These are phyloP conservation scores for Xiphophorus couchianus DNA, from an alignment of 2,113 vertebrate species.

Conservation along the genomic window DNA sequence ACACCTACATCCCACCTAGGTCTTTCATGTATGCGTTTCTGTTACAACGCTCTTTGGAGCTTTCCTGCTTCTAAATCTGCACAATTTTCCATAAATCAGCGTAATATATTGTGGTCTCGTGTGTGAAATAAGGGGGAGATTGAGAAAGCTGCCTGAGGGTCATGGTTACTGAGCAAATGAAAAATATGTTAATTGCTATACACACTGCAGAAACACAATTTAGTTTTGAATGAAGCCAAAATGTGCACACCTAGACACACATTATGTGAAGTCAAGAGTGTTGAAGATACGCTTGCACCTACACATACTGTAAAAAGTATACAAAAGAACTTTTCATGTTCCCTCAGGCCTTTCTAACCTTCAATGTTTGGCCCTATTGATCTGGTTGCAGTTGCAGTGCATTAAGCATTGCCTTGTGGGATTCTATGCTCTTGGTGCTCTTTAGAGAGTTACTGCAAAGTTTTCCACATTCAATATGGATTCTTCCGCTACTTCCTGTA, in stretches of 20 bases:
- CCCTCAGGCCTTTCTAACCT: not conserved
- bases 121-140: slow-evolving; percentile 41
- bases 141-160: slow-evolving; percentile 40
- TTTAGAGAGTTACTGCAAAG: slow-evolving; percentile 20
- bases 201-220: slow-evolving; percentile 34
- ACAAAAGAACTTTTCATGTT: slow-evolving; percentile 2
- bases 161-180: slow-evolving; percentile 51
- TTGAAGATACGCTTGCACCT: not conserved
- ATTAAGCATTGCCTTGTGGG: not conserved
- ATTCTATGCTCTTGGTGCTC: slow-evolving; percentile 8
- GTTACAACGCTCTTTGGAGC: slow-evolving; percentile 12
- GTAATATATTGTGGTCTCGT: slow-evolving; percentile 16
- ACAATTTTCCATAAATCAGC: slow-evolving; percentile 22
- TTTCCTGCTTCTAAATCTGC: slow-evolving; percentile 4
- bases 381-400: not conserved
- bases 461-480: slow-evolving; percentile 8
- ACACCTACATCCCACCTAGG: slow-evolving; percentile 2
- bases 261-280: no score
- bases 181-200: slow-evolving; percentile 57
- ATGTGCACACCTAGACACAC: not conserved
- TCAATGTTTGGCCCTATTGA: not conserved
- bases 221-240: slow-evolving; percentile 34
- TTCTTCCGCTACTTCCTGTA: slow-evolving; percentile 1
- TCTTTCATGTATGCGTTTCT: slow-evolving; percentile 23
- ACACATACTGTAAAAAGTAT: not conserved